These are phyloP conservation scores for Tetramorium parvispinum DNA, from an alignment of 1,140 invertebrate genomes.

Conservation along the genomic window DNA sequence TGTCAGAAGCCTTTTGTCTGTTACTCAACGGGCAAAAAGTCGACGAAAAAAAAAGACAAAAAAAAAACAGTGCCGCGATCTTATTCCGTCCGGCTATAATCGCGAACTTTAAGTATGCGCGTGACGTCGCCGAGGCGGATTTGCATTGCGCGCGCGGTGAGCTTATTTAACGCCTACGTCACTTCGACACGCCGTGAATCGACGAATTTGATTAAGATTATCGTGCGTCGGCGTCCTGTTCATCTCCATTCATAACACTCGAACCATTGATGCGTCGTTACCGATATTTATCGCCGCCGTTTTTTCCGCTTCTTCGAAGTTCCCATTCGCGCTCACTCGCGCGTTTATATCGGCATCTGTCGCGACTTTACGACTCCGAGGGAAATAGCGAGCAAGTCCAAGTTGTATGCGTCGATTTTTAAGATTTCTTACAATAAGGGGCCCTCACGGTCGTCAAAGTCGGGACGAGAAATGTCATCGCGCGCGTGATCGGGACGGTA, in stretches of 20 bases:
- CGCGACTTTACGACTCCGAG: not conserved
- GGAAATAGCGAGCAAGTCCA: not conserved
- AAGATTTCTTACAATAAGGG: too few species aligned
- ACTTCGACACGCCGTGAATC: constrained; percentile 60
- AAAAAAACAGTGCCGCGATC: constrained; percentile 10
- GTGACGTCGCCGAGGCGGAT: constrained; percentile 25
- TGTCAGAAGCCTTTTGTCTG: not conserved
- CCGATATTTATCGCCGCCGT: constrained; percentile 41
- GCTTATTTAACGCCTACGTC: constrained; percentile 64
- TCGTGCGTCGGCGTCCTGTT: constrained; percentile 4
- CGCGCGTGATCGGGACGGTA: not conserved
- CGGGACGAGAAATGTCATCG: not conserved
- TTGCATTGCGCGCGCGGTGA: constrained; percentile 58
- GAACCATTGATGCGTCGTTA: constrained; percentile 62
- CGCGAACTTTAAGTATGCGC: constrained; percentile 40
- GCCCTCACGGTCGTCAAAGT: too few species aligned
- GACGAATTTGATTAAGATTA: constrained; percentile 49
- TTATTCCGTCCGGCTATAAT: not conserved
- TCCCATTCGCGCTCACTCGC: not conserved
- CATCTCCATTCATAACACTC: constrained; percentile 59
- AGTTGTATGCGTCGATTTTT: not conserved
- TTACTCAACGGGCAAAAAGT: not conserved
- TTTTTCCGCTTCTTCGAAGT: constrained; percentile 26
- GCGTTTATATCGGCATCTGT: not conserved
- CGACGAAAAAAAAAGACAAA: too few species aligned